Evolutionary conservation across 1,140 invertebrate species (phyloP), one percentile per base, ranked within the genome.

Genomic region (Listronotus bonariensis): DNA sequence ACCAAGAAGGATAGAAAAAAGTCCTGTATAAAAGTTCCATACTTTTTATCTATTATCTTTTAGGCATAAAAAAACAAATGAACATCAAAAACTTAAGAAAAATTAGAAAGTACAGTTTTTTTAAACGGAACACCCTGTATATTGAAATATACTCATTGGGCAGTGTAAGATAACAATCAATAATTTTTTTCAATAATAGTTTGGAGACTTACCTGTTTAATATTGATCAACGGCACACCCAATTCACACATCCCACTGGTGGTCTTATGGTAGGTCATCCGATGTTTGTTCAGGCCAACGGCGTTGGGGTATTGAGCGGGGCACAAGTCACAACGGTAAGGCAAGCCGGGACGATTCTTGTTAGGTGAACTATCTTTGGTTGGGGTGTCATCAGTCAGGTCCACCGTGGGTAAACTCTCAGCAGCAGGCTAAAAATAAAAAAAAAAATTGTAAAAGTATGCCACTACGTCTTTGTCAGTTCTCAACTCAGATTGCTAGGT

Each of bases 181-280:
- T n/a, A n/a, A n/a, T n/a, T n/a, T n/a, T n/a, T n/a, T n/a, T n/a
- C n/a, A n/a, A n/a, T n/a, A n/a, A n/a, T n/a, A 26, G 20, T 26
- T 3, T 26, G 5, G 20, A 26, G 20, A 49, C 31, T 65, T 43
- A 65, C 63, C 63, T 53, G 85, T 57, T 87, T 88, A 1, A 91
- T 74, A 74, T 92, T 89, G 7, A 92, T 85, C 5, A 92, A 82
- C 0, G 90, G 90, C 67, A 91, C 78, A 0, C 88, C 89, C 40
- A 90, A 77, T 68, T 90, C 88, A 10, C 80, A 79, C 55, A 72
- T 62, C 15, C 68, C 70, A 7, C 80, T 80, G 40, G 82, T 76
- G 34, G 83, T 78, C 68, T 87, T 89, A 66, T 89, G 89, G 70
- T 87, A 89, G 17, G 85, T 83, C 49, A 86, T 85, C 53, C 88